phyloP scores from a whole-genome alignment of 2,888 invertebrate species.

The Pammene aurita region DNA sequence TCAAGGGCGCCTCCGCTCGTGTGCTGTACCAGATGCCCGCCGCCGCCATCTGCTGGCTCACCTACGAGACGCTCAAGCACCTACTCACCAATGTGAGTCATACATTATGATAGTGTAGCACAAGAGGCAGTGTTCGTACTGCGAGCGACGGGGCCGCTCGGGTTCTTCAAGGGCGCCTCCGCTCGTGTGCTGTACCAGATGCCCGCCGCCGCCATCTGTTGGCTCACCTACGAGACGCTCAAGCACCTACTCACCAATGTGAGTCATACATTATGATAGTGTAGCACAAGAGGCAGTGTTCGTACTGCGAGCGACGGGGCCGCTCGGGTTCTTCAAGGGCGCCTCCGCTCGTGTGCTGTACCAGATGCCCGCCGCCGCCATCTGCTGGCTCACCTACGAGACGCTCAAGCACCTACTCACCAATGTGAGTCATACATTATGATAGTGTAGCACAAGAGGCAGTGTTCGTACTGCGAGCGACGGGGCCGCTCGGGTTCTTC shows the following conservation, averaged over 20 bases:
- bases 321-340: conserved; percentile 93
- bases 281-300: conserved; percentile 86
- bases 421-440: conserved; percentile 51
- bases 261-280: too few relatives aligned
- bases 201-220: conserved; percentile 99
- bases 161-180: conserved; percentile 84
- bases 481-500: conserved; percentile 55
- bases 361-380: conserved; percentile 99
- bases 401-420: conserved; percentile 89
- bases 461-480: conserved; percentile 55
- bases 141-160: too few relatives aligned
- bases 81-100: conserved; percentile 62
- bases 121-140: conserved; percentile 55
- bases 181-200: conserved; percentile 98
- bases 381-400: conserved; percentile 99
- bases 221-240: conserved; percentile 87
- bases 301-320: conserved; percentile 85
- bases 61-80: conserved; percentile 97
- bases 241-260: too few relatives aligned
- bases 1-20: conserved; percentile 92
- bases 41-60: conserved; percentile 99
- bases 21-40: conserved; percentile 98
- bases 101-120: too few relatives aligned
- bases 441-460: too few relatives aligned
- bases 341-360: conserved; percentile 93